A percentile compares a stretch with the other conserved stretches of the same genome.
Evolutionary conservation across 2,888 invertebrate species (phyloP).

Genomic region (Rhingia campestris): DNA sequence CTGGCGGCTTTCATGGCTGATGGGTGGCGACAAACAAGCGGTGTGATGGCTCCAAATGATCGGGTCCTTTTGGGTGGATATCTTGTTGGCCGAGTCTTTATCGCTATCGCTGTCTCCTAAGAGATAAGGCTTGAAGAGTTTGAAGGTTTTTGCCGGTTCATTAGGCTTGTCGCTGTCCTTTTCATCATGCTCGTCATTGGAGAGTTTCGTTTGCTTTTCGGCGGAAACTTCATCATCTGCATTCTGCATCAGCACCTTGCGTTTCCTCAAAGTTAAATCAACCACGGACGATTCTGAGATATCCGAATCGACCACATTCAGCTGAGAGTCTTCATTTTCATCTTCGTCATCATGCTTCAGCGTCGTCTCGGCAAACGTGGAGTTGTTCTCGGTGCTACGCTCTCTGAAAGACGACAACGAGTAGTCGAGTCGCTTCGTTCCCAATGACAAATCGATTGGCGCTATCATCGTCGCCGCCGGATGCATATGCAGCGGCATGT

Average conservation of each 20-base stretch:
- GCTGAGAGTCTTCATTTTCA: slow-evolving; percentile 64
- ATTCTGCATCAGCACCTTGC: slow-evolving; percentile 75
- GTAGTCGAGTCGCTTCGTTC: slow-evolving; percentile 74
- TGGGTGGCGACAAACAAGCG: slow-evolving; percentile 73
- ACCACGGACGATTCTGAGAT: slow-evolving; percentile 75
- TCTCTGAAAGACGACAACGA: slow-evolving; percentile 35
- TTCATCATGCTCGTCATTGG: slow-evolving; percentile 44
- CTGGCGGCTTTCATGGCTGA: slow-evolving; percentile 66
- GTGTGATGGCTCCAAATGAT: slow-evolving; percentile 81
- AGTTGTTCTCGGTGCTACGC: slow-evolving; percentile 39
- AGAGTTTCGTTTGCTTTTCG: slow-evolving; percentile 78
- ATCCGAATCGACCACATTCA: slow-evolving; percentile 70
- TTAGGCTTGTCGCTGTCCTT: slow-evolving; percentile 43
- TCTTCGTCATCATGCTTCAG: slow-evolving; percentile 47
- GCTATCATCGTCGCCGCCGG: slow-evolving; percentile 74
- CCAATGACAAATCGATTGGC: slow-evolving; percentile 81
- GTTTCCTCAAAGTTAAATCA: slow-evolving; percentile 80
- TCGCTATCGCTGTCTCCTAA: slow-evolving; percentile 84
- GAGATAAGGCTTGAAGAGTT: slow-evolving; percentile 90
- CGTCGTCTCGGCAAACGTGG: slow-evolving; percentile 36
- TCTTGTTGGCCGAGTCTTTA: slow-evolving; percentile 52
- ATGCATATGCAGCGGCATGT: slow-evolving; percentile 67
- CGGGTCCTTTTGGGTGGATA: slow-evolving; percentile 78
- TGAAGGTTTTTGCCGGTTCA: slow-evolving; percentile 84
- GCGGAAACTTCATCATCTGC: slow-evolving; percentile 61